Evolutionary conservation across 2,113 vertebrate genomes (phyloP).

Genomic region (Ranitomeya imitator): DNA sequence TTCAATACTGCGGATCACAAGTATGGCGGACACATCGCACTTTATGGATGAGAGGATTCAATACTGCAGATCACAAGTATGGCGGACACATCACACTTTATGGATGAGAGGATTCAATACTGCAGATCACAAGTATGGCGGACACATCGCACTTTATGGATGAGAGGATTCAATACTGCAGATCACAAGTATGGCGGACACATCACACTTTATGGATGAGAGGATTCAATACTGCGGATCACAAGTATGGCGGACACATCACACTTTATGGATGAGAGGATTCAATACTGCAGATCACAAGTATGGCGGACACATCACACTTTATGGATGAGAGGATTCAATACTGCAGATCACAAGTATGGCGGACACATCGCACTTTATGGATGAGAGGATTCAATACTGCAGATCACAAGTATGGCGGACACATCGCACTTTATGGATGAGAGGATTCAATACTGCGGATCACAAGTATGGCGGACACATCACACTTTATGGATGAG

Average conservation of each 20-base stretch:
- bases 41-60: too few species aligned
- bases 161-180: too few species aligned
- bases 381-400: too few species aligned
- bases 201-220: background rate
- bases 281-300: background rate
- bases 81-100: background rate
- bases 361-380: background rate
- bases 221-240: too few species aligned
- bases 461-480: background rate
- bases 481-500: background rate
- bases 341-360: background rate
- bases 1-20: background rate
- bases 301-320: background rate
- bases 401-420: background rate
- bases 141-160: background rate
- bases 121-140: background rate
- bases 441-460: too few species aligned
- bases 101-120: too few species aligned
- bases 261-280: too few species aligned
- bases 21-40: background rate
- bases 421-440: background rate
- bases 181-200: background rate
- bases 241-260: background rate
- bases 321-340: too few species aligned
- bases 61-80: background rate